Evolutionary conservation across 2,113 vertebrate species (phyloP).

Genomic region (Glaucomys volans): DNA sequence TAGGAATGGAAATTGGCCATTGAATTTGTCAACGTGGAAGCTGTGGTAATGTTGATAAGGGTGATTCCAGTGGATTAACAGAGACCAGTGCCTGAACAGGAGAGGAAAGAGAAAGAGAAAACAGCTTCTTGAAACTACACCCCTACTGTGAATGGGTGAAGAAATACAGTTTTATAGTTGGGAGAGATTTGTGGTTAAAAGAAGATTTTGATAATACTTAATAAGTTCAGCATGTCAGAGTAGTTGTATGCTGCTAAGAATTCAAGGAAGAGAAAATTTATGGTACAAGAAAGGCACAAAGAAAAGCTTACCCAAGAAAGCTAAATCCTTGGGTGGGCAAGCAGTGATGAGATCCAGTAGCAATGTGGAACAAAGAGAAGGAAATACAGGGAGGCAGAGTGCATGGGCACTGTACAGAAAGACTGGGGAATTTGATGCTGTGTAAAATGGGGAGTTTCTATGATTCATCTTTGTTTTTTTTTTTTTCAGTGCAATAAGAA

Average conservation of each 20-base stretch:
- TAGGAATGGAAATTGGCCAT: background rate
- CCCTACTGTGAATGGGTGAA: background rate
- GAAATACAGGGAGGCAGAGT: background rate
- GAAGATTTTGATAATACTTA: background rate
- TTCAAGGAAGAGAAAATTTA: background rate
- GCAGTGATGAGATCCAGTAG: background rate
- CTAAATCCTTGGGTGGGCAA: background rate
- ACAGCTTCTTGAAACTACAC: background rate
- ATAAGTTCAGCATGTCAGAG: background rate
- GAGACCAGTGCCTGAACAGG: constrained; percentile 4
- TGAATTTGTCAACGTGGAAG: background rate
- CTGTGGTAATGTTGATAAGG: background rate
- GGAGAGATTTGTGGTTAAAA: background rate
- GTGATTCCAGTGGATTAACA: background rate
- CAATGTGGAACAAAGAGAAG: background rate
- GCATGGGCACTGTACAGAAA: background rate
- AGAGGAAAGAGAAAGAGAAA: background rate
- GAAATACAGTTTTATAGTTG: background rate
- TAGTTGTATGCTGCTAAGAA: background rate
- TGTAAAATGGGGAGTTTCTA: background rate
- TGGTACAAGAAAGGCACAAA: background rate
- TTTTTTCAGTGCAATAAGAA: constrained; percentile 26
- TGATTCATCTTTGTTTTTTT: background rate
- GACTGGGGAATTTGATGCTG: background rate
- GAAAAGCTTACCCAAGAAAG: background rate